Conservation (phyloP, 2,888 invertebrate genomes). For the Ramazzottius varieornatus region DNA sequence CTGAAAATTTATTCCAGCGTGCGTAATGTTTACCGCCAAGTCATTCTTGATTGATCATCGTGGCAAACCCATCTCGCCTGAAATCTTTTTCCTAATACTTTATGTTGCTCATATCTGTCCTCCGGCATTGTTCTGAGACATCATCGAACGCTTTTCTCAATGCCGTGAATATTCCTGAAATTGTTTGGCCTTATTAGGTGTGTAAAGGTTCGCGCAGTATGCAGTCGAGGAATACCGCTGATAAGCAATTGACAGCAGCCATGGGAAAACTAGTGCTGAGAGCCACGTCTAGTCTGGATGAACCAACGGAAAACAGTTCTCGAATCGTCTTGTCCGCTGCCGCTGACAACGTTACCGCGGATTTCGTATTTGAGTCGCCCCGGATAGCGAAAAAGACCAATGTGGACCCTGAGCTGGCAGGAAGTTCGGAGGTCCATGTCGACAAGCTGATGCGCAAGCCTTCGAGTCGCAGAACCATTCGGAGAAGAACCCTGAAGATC, state of each 20-base stretch:
- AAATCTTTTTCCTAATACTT: too few relatives aligned
- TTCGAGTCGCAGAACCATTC: neutral
- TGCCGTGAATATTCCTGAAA: too few relatives aligned
- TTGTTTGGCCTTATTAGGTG: neutral
- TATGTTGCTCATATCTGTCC: too few relatives aligned
- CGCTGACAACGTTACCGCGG: neutral
- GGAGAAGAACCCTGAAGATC: constrained; percentile 12
- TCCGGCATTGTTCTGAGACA: too few relatives aligned
- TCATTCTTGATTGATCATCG: too few relatives aligned
- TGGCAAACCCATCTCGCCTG: too few relatives aligned
- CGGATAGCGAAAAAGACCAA: neutral
- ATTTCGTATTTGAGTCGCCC: neutral
- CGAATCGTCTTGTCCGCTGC: neutral
- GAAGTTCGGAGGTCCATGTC: neutral
- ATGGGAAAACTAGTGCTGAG: neutral
- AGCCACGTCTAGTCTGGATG: neutral
- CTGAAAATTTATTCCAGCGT: too few relatives aligned
- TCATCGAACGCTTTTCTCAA: too few relatives aligned
- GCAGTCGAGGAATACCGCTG: neutral
- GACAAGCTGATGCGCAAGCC: neutral
- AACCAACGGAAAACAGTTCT: neutral
- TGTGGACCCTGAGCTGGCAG: neutral
- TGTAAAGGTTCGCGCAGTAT: neutral
- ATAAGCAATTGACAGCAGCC: neutral
- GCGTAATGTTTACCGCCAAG: too few relatives aligned